Conservation (phyloP, 2,888 invertebrate species). For the Mechanitis mazaeus region DNA sequence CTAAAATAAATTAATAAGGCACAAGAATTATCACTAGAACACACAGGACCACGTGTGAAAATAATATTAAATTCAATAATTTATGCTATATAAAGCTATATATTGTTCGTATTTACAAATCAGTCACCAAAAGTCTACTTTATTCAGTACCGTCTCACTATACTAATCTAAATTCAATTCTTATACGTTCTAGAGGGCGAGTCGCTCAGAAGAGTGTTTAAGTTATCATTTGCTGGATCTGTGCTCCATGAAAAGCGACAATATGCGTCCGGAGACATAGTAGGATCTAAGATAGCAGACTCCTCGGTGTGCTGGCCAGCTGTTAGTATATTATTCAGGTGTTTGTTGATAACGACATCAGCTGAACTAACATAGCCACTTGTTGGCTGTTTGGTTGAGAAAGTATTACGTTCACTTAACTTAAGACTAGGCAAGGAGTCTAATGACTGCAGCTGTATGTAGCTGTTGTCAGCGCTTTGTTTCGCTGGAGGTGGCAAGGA, state of each 20-base stretch:
- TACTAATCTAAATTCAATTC: slow-evolving; percentile 50
- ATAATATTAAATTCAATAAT: slow-evolving; percentile 58
- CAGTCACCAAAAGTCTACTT: slow-evolving; percentile 48
- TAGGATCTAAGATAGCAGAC: slow-evolving; percentile 64
- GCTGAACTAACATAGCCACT: slow-evolving; percentile 64
- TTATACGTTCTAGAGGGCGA: slow-evolving; percentile 55
- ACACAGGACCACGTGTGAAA: slow-evolving; percentile 59
- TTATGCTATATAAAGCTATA: slow-evolving; percentile 49
- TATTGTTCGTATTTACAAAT: slow-evolving; percentile 59
- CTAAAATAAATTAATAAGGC: slow-evolving; percentile 77
- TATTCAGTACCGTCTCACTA: slow-evolving; percentile 50
- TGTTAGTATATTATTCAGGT: slow-evolving; percentile 60
- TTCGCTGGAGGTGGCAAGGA: slow-evolving; percentile 61
- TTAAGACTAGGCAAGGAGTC: slow-evolving; percentile 65
- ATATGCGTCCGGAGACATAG: slow-evolving; percentile 71
- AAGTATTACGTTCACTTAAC: slow-evolving; percentile 45
- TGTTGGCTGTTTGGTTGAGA: slow-evolving; percentile 54
- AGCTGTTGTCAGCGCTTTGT: slow-evolving; percentile 56
- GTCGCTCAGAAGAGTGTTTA: slow-evolving; percentile 62
- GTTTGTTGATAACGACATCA: slow-evolving; percentile 66
- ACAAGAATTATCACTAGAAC: slow-evolving; percentile 74
- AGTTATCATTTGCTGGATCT: slow-evolving; percentile 67
- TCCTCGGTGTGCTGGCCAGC: slow-evolving; percentile 56
- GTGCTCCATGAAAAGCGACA: slow-evolving; percentile 73
- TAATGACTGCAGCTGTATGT: slow-evolving; percentile 66